Evolutionary conservation across 2,888 invertebrate genomes (phyloP), one percentile per base, ranked within the genome.

Genomic region (Gari tellinella): DNA sequence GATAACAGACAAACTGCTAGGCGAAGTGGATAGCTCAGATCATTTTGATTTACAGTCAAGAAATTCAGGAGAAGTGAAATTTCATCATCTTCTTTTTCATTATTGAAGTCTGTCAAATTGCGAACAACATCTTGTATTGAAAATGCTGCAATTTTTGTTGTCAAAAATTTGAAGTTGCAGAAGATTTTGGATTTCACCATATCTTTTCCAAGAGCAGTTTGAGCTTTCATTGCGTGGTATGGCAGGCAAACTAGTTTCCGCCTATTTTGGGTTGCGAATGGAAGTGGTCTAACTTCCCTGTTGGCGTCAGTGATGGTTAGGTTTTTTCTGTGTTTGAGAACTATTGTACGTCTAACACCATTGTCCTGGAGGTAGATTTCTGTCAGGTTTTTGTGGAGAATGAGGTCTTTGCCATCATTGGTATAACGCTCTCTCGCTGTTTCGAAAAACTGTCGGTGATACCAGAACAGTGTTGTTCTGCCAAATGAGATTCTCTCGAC

Each of bases 81-180:
- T 94, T 96, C 95, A 48, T 97, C 93, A 69, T 95, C 95, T 40
- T 95, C 94, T 1, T 97, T 96, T 87, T 96, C 96, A 48, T 95
- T 95, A 89, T 96, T 95, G 61, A 97, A 96, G 55, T 94, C 94
- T 83, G 95, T 95, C 61, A 97, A 96, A 90, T 95, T 95, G 58
- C 95, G 94, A 72, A 97, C 61, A 0, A 90, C 95, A 79, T 80
- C 55, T 94, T 94, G 48, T 93, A 92, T 41, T 12, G 87, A 85
- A 49, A 81, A 81, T 3, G 84, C 83, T 37, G 75, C 52, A 23
- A 90, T 81, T 52, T 78, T 85, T 7, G 86, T 81, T 45, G 70
- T 62, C 0, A 90, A 75, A 58, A 82, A 90, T 12, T 69, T 62
- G 23, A 89, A 81, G 56, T 87, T 87, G 61, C 86, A 86, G 61